A percentile compares a stretch with the other conserved stretches of the same genome.
phyloP scores from a whole-genome alignment of 2,113 vertebrate species.

The Laterallus jamaicensis region DNA sequence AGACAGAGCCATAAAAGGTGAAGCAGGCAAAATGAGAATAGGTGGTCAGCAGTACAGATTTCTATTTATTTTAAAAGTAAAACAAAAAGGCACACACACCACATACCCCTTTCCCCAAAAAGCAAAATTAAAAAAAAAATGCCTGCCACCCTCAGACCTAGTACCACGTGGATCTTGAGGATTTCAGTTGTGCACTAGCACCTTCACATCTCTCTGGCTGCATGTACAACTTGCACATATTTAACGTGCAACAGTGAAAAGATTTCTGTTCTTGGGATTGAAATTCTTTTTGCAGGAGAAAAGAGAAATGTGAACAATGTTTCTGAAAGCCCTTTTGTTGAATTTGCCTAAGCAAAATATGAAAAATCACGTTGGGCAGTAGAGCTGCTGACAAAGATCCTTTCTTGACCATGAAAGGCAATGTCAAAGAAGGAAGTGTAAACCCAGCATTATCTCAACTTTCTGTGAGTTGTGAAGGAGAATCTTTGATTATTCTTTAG shows the following conservation, averaged over 20 bases:
- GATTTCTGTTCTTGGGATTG: not conserved
- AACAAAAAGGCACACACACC: not conserved
- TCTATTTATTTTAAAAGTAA: not conserved
- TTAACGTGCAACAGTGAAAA: not conserved
- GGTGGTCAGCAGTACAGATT: not conserved
- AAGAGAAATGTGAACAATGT: not conserved
- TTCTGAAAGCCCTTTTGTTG: not conserved
- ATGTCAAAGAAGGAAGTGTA: not conserved
- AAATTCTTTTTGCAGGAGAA: not conserved
- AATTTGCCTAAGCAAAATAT: not conserved
- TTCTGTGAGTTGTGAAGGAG: not conserved
- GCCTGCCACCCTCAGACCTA: fast-evolving
- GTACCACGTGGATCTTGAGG: not conserved
- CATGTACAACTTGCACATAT: not conserved
- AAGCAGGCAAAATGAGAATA: not conserved
- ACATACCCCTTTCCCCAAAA: not conserved
- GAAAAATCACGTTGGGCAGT: not conserved
- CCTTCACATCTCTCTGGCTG: not conserved
- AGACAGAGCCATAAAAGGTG: not conserved
- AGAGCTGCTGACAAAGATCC: not conserved
- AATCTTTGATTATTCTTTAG: not conserved
- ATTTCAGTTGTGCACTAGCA: not conserved
- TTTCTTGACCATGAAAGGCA: not conserved
- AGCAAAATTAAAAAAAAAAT: not conserved
- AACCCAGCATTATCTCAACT: not conserved